Evolutionary conservation across 2,888 invertebrate species (phyloP).

Genomic region (Exephanes ischioxanthus): DNA sequence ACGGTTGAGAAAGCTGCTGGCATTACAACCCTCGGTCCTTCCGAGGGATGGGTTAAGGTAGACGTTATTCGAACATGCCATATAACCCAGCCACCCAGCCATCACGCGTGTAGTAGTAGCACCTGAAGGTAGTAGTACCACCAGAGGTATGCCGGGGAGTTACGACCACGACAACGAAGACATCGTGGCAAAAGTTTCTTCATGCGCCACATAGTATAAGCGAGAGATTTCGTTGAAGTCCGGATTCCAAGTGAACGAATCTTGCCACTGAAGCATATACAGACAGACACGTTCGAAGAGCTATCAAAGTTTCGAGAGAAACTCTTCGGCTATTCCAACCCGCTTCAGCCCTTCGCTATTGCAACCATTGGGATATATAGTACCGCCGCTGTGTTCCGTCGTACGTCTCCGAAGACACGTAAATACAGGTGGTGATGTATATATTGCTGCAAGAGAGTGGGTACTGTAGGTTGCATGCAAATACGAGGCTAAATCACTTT

Average conservation of each 20-base stretch:
- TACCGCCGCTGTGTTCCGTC: background rate
- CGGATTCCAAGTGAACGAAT: slow-evolving; percentile 52
- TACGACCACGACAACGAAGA: slow-evolving; percentile 43
- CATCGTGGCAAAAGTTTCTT: slow-evolving; percentile 44
- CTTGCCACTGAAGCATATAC: background rate
- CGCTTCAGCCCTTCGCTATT: slow-evolving; percentile 5
- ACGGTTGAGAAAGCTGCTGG: slow-evolving; percentile 35
- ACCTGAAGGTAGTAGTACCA: slow-evolving; percentile 11
- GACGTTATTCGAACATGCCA: slow-evolving; percentile 34
- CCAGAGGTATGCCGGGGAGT: slow-evolving; percentile 29
- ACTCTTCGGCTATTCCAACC: slow-evolving; percentile 12
- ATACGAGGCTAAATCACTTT: slow-evolving; percentile 18
- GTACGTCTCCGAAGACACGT: background rate
- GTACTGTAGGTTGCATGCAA: background rate
- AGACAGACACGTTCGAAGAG: slow-evolving; percentile 6
- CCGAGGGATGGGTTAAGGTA: slow-evolving; percentile 14
- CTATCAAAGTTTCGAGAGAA: slow-evolving; percentile 20
- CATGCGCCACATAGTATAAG: slow-evolving; percentile 19
- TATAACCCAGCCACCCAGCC: background rate
- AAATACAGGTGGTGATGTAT: background rate
- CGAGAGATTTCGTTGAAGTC: slow-evolving; percentile 42
- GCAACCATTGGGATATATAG: background rate
- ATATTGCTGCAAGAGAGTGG: background rate
- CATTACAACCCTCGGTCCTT: slow-evolving; percentile 14
- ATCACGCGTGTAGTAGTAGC: slow-evolving; percentile 16